A percentile compares a stretch with the other conserved stretches of the same genome.
phyloP scores from a whole-genome alignment of 2,797 vertebrate genomes.

The Syngnathus rostellatus region DNA sequence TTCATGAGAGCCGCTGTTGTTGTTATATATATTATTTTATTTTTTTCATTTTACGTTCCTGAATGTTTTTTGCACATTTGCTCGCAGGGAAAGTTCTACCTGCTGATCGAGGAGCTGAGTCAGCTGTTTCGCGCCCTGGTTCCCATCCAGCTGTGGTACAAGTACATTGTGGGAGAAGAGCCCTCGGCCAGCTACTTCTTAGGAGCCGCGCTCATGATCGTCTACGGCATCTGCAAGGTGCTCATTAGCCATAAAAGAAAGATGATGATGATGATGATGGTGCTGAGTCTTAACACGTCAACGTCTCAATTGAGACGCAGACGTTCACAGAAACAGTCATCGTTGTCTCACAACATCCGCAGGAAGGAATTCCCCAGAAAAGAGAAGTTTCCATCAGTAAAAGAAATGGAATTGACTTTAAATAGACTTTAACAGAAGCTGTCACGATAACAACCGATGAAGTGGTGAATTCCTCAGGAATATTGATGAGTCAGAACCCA shows the following conservation, averaged over 20 bases:
- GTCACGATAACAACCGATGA: too few species aligned
- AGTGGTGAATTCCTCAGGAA: too few species aligned
- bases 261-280: background rate
- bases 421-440: too few species aligned
- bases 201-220: slow-evolving; percentile 85
- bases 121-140: slow-evolving; percentile 92
- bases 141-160: slow-evolving; percentile 97
- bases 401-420: background rate
- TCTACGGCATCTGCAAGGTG: slow-evolving; percentile 97
- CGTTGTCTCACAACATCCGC: too few species aligned
- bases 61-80: background rate
- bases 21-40: background rate
- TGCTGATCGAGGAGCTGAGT: slow-evolving; percentile 95
- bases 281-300: background rate
- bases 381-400: background rate
- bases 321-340: background rate
- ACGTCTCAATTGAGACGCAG: background rate
- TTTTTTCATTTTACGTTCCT: background rate
- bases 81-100: slow-evolving; percentile 87
- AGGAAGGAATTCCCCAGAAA: slow-evolving; percentile 4
- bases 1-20: too few species aligned
- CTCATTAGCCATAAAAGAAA: slow-evolving; percentile 4
- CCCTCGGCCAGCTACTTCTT: slow-evolving; percentile 90
- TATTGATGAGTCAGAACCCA: too few species aligned
- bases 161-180: slow-evolving; percentile 96